phyloP scores from a whole-genome alignment of 2,113 vertebrate genomes.

The Eleginops maclovinus region DNA sequence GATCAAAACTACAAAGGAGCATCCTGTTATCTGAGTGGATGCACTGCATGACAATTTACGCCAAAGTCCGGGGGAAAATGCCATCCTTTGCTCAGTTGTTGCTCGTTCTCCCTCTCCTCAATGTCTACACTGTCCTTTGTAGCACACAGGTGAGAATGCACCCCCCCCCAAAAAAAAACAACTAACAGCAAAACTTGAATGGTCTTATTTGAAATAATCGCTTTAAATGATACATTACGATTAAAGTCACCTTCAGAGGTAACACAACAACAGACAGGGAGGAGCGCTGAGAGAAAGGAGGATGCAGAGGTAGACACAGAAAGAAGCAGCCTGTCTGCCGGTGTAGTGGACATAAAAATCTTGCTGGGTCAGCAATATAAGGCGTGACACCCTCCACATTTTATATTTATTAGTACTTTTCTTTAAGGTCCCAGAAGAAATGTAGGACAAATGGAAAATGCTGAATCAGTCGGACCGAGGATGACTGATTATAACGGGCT shows the following conservation, averaged over 20 bases:
- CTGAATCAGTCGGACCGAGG: slow-evolving; percentile 15
- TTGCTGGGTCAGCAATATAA: slow-evolving; percentile 53
- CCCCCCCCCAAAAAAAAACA: too few species aligned
- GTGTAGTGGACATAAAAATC: slow-evolving; percentile 51
- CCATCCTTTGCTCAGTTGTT: too few species aligned
- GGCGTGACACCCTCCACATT: slow-evolving; percentile 43
- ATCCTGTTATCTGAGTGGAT: too few species aligned
- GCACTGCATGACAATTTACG: too few species aligned
- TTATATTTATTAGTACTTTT: slow-evolving; percentile 44
- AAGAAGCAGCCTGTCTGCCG: slow-evolving; percentile 8
- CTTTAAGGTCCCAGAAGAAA: slow-evolving; percentile 11
- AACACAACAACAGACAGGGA: slow-evolving; percentile 2
- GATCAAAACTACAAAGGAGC: slow-evolving; percentile 2
- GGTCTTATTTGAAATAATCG: background rate
- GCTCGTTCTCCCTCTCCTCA: too few species aligned
- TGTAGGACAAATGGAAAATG: slow-evolving; percentile 22
- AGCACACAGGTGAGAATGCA: too few species aligned
- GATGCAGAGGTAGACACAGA: slow-evolving; percentile 10
- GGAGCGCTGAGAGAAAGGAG: background rate
- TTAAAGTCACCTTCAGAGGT: slow-evolving; percentile 9
- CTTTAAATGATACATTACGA: slow-evolving; percentile 9
- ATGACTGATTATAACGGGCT: background rate
- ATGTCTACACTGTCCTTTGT: too few species aligned
- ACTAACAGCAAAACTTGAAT: background rate
- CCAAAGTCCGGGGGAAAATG: too few species aligned